Evolutionary conservation across 2,797 vertebrate species (phyloP).

Genomic region (Sparidentex hasta): DNA sequence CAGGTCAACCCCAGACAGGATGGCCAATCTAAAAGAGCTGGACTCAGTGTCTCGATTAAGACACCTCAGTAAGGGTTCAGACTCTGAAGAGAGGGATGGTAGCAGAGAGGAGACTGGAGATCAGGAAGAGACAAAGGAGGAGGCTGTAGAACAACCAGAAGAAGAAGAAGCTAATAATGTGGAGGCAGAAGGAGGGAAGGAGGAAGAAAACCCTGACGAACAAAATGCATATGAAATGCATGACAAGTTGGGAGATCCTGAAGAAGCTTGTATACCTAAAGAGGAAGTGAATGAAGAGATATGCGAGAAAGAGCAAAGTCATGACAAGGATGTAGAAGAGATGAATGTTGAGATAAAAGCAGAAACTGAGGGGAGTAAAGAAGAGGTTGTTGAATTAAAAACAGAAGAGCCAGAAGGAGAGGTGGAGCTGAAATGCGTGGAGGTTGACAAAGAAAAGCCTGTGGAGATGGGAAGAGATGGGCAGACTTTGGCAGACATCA

Average conservation of each 20-base stretch:
- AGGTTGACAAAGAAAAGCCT: slow-evolving; percentile 52
- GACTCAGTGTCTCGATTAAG: slow-evolving; percentile 90
- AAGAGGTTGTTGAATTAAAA: slow-evolving; percentile 40
- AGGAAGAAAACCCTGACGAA: slow-evolving; percentile 27
- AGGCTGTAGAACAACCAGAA: slow-evolving; percentile 16
- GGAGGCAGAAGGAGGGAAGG: slow-evolving; percentile 17
- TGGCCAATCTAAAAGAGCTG: slow-evolving; percentile 89
- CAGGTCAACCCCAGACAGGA: slow-evolving; percentile 79
- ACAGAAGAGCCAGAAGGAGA: slow-evolving; percentile 55
- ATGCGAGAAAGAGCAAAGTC: slow-evolving; percentile 32
- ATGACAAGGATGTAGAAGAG: slow-evolving; percentile 32
- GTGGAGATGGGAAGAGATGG: slow-evolving; percentile 25
- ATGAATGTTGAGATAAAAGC: slow-evolving; percentile 37
- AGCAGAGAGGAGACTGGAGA: slow-evolving; percentile 43
- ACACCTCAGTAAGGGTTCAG: slow-evolving; percentile 84
- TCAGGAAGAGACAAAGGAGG: slow-evolving; percentile 35
- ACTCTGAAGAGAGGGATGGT: slow-evolving; percentile 68
- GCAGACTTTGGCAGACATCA: slow-evolving; percentile 27
- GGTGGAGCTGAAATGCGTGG: slow-evolving; percentile 59
- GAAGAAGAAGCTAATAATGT: slow-evolving; percentile 25
- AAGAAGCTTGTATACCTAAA: slow-evolving; percentile 40
- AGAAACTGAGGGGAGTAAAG: slow-evolving; percentile 54
- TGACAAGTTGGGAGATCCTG: slow-evolving; percentile 22
- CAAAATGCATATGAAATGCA: slow-evolving; percentile 66
- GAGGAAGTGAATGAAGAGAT: slow-evolving; percentile 30